Conservation (phyloP, 2,113 vertebrate species). For the Chaenocephalus aceratus region DNA sequence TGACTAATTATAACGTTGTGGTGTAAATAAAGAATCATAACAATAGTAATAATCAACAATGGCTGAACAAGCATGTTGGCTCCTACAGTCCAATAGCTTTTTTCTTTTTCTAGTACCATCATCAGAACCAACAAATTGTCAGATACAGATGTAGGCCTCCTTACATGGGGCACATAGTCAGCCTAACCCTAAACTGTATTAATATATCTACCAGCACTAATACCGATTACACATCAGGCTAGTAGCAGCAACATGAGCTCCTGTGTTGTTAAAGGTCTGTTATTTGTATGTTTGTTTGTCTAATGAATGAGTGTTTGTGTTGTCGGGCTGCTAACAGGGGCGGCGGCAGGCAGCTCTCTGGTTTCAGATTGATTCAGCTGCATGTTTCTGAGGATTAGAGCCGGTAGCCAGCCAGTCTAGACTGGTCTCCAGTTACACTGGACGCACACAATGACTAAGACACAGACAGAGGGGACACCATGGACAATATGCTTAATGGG, state of each 20-base stretch:
- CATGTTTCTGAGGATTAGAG: constrained; percentile 95
- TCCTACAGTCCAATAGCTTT: no score
- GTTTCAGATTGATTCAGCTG: constrained; percentile 95
- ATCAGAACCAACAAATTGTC: background rate
- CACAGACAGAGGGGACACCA: constrained; percentile 61
- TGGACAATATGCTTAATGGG: constrained; percentile 61
- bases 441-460: constrained; percentile 89
- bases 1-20: no score
- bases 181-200: background rate
- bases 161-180: background rate
- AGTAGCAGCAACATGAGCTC: background rate
- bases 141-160: background rate
- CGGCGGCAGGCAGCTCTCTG: constrained; percentile 77
- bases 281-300: constrained; percentile 54
- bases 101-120: background rate
- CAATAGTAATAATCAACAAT: no score
- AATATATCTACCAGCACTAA: background rate
- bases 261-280: constrained; percentile 35
- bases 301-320: constrained; percentile 62
- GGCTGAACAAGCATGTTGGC: no score
- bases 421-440: constrained; percentile 94
- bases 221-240: background rate
- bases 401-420: constrained; percentile 96
- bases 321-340: constrained; percentile 58
- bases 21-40: no score